A percentile compares a stretch with the other conserved stretches of the same genome.
These are phyloP conservation scores for Pristionchus japonicus DNA, from an alignment of 2,888 invertebrate species.

Conservation along the genomic window DNA sequence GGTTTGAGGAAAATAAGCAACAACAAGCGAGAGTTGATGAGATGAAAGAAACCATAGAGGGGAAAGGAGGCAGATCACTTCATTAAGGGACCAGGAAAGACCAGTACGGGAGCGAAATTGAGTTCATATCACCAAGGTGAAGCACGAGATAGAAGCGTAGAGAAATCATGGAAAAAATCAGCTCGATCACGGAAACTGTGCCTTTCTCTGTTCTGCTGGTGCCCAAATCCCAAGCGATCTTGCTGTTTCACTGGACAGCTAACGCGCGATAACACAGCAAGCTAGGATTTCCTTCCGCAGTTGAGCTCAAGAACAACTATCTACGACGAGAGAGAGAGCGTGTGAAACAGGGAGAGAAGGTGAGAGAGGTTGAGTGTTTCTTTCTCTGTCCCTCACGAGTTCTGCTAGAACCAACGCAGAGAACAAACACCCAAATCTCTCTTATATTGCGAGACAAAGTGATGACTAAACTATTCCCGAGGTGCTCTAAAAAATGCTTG, in stretches of 20 bases:
- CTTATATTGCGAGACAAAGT: background rate
- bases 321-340: background rate
- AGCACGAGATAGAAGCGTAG: too few relatives aligned
- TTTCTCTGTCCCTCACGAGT: background rate
- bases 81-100: too few relatives aligned
- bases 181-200: background rate
- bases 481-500: constrained; percentile 13
- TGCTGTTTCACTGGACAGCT: background rate
- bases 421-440: background rate
- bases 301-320: background rate
- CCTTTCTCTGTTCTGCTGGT: background rate
- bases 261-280: background rate
- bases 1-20: background rate
- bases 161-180: background rate
- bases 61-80: too few relatives aligned
- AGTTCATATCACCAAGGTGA: too few relatives aligned
- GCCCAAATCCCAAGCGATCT: background rate
- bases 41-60: too few relatives aligned
- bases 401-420: background rate
- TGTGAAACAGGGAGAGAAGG: background rate
- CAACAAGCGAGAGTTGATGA: too few relatives aligned
- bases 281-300: background rate
- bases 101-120: too few relatives aligned
- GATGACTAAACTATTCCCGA: background rate
- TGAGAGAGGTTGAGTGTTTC: background rate